A percentile compares a stretch with the other conserved stretches of the same genome.
Conservation (phyloP, 2,797 vertebrate species). For the Periparus ater region DNA sequence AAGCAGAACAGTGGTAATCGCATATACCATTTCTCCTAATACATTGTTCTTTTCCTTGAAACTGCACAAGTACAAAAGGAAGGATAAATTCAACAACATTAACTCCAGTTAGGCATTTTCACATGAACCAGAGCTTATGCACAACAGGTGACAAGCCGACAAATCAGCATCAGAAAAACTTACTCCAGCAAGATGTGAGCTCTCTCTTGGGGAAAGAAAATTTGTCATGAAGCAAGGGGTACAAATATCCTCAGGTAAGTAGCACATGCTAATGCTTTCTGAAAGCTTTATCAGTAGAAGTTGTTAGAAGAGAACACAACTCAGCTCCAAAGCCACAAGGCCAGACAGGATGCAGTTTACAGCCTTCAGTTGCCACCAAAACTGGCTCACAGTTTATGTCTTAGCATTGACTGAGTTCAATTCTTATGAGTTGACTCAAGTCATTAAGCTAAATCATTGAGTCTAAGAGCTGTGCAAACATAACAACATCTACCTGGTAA, state of each 20-base stretch:
- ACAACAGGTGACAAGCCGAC: background rate
- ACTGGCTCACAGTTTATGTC: background rate
- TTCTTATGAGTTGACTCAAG: background rate
- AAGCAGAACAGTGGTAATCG: slow-evolving; percentile 58
- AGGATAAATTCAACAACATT: slow-evolving; percentile 41
- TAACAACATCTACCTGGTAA: background rate
- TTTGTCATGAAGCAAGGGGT: background rate
- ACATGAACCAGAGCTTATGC: background rate
- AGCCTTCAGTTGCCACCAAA: background rate
- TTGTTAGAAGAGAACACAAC: background rate
- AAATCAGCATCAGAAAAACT: background rate
- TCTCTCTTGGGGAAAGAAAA: background rate
- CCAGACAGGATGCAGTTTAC: background rate
- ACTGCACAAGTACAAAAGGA: background rate
- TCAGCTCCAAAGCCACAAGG: background rate
- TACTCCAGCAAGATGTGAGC: background rate
- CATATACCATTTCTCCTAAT: background rate
- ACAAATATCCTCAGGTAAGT: background rate
- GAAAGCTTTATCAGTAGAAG: background rate
- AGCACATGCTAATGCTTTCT: background rate
- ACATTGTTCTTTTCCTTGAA: slow-evolving; percentile 1
- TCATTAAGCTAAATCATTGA: background rate
- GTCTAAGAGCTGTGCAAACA: background rate
- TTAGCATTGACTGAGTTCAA: background rate
- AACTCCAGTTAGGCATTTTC: slow-evolving; percentile 10